phyloP scores from a whole-genome alignment of 2,113 vertebrate species.

The Ophiodon elongatus region DNA sequence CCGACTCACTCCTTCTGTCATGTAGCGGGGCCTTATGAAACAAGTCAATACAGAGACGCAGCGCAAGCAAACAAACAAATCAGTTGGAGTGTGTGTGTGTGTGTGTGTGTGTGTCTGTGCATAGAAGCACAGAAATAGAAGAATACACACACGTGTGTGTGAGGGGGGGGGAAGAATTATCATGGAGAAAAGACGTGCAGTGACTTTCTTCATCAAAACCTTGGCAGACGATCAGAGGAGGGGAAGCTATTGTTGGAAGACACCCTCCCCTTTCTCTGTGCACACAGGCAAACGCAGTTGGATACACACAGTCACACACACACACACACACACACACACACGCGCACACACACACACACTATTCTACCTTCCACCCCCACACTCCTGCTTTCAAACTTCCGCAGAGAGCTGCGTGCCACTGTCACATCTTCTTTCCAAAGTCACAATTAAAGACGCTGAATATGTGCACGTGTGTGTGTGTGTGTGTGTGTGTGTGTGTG shows the following conservation, averaged over 20 bases:
- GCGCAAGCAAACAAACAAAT: slow-evolving; percentile 73
- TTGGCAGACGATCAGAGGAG: slow-evolving; percentile 84
- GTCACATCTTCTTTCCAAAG: slow-evolving; percentile 80
- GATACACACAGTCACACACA: slow-evolving; percentile 37
- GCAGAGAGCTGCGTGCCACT: slow-evolving; percentile 57
- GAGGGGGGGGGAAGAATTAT: slow-evolving; percentile 72
- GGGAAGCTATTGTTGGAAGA: slow-evolving; percentile 81
- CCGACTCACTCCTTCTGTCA: slow-evolving; percentile 79
- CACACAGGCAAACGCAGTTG: slow-evolving; percentile 58
- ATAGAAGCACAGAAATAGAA: slow-evolving; percentile 65
- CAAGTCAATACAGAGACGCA: slow-evolving; percentile 81
- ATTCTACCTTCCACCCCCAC: slow-evolving; percentile 56
- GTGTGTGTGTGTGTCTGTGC: slow-evolving; percentile 11
- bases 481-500: slow-evolving; percentile 1
- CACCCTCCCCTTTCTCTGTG: slow-evolving; percentile 63
- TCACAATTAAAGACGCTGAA: slow-evolving; percentile 79
- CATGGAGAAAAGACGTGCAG: slow-evolving; percentile 76
- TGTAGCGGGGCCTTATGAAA: slow-evolving; percentile 81
- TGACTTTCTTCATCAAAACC: slow-evolving; percentile 86
- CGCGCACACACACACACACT: slow-evolving; percentile 49
- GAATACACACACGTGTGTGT: slow-evolving; percentile 44
- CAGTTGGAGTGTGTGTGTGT: slow-evolving; percentile 39
- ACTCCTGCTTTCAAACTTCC: slow-evolving; percentile 66
- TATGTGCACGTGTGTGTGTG: slow-evolving; percentile 14
- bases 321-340: slow-evolving; percentile 36